Evolutionary conservation across 2,888 invertebrate genomes (phyloP), one percentile per base, ranked within the genome.

Genomic region (Hemaris fuciformis): DNA sequence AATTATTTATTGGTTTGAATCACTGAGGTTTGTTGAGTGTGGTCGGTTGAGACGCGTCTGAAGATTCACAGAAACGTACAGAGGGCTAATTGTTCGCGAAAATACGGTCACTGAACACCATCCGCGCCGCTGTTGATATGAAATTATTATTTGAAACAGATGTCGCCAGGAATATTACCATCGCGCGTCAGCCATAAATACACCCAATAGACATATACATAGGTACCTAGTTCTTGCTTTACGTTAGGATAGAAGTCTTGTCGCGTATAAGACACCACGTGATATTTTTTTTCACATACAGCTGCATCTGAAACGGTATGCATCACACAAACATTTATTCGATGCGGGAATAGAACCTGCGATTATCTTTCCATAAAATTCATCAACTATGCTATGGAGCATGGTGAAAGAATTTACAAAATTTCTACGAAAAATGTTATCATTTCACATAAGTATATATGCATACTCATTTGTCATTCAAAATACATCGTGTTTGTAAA

Each of bases 121-220:
- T 59, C 69, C 61, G 65, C 67, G 73, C 72, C 76, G 74, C 72
- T 70, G 79, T 78, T 74, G 82, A 86, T 89, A 89, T 89, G 84
- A 85, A 89, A 88, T 81, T 91, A 91, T 89, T 85, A 91, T 89
- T 76, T 73, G 77, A 84, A 86, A 79, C 92, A 92, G 77, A 88
- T 92, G 91, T 79, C 45, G 20, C 25, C 18, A 20, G 8, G 20
- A 22, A 23, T 18, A 15, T 53, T 31, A 27, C 18, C 53, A 31
- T 18, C 31, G 31, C 18, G 53, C 18, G 4, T 27, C 38, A 13
- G n/a, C 10, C 38, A 31, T 31, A 3, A 27, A 31, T 27, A 8
- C 31, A 25, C 27, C 27, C 53, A 4, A 13, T 22, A 10, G 10
- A 23, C n/a, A n/a, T n/a, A n/a, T n/a, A n/a, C n/a, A n/a, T n/a